Base-by-base conservation (phyloP, 2,113 vertebrate genomes). In the Aphyosemion australe region DNA sequence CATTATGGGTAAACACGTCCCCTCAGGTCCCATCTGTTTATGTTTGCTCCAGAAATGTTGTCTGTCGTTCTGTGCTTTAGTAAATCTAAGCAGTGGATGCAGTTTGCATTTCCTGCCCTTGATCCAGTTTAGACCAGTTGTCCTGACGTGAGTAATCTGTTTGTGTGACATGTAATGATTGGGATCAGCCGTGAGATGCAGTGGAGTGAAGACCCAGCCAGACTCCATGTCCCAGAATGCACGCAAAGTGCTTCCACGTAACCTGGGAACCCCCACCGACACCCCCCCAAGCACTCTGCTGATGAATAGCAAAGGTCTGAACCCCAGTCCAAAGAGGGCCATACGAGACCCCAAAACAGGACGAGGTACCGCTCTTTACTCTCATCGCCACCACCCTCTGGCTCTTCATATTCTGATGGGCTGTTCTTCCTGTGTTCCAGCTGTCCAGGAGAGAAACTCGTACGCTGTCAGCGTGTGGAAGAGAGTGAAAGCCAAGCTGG, bases 391-490 rank as follows among this genome's bases (percentile, higher is more conserved):
- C 19, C 14, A 9, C 2, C 47, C 39, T 15, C 5, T 39, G 11
- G 11, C n/a, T 12, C 6, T 13, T 4, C 37, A 4, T 12, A 6
- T 1, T 19, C 12, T 14, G 7, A 41, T n/a, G 12, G 18, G 2
- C 2, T 13, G 6, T 3, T 12, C 13, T 1, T 12, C 57, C 16
- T 26, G 41, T 65, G 6, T 41, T 61, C 0, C 67, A 99, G 97
- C 97, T 8, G 97, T 99, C 65, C 97, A 99, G 76, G 98, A 99
- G 91, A 94, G 98, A 83, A 99, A 99, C 91, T 99, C 97, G 0
- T 99, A 99, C 47, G 98, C 98, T 3, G 98, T 99, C 77, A 97
- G 98, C 6, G 98, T 99, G 88, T 99, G 98, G 98, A 99, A 99
- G 84, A 90, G 97, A 78, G 98, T 99, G 85, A 99, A 99, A 91